Evolutionary conservation across 2,113 vertebrate genomes (phyloP).

Genomic region (Ramphastos sulfuratus): DNA sequence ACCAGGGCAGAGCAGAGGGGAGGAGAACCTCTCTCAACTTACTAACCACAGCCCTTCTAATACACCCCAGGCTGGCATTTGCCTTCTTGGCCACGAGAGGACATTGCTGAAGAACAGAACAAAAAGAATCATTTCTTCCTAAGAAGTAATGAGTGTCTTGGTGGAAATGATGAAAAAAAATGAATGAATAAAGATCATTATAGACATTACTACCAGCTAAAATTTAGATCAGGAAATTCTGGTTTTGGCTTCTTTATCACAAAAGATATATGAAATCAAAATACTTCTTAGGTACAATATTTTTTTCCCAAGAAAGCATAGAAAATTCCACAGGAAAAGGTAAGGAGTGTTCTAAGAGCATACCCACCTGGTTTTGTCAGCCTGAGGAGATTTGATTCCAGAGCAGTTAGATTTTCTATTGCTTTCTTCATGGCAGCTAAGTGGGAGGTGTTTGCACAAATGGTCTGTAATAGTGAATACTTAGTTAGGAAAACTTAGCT

Average conservation of each 20-base stretch:
- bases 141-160: background rate
- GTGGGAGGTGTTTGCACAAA: slow-evolving; percentile 37
- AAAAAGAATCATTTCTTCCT: background rate
- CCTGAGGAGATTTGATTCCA: slow-evolving; percentile 75
- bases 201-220: background rate
- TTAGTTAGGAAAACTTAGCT: background rate
- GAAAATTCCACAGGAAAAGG: background rate
- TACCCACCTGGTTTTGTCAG: slow-evolving; percentile 70
- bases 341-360: background rate
- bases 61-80: no score
- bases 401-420: slow-evolving; percentile 76
- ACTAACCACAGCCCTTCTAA: no score
- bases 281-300: background rate
- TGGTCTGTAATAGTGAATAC: slow-evolving; percentile 55
- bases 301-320: background rate
- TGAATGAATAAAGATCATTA: background rate
- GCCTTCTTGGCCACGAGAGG: no score
- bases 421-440: slow-evolving; percentile 68
- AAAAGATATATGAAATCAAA: background rate
- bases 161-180: background rate
- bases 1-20: no score
- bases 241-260: background rate
- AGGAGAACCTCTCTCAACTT: no score
- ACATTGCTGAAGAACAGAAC: background rate
- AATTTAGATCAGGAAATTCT: background rate